Base-by-base conservation (phyloP, 2,888 invertebrate species). In the Prosapia bicincta region DNA sequence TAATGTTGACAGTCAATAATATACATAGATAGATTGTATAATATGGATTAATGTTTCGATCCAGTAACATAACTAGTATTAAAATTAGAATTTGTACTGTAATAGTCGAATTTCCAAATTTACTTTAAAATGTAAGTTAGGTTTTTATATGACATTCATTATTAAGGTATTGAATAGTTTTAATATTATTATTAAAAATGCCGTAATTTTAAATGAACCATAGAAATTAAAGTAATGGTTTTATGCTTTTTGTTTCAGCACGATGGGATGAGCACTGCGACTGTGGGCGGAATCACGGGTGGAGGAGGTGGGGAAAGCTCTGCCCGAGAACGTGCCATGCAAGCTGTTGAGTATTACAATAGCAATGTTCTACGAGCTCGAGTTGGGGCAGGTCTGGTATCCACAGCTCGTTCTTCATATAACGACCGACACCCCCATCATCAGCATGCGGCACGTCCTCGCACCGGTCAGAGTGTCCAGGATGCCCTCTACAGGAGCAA, bases 401-500 rank as follows among this genome's bases (percentile, higher is more conserved):
- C 79, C 38, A 78, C 76, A 30, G 78, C 79, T 32, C 77, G 80
- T 71, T 68, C 74, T 3, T 74, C 74, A 0, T 74, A 74, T 43
- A 74, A 74, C 20, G 74, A 74, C 54, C 69, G 74, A 20, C 74
- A 74, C 69, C 74, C 68, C 54, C 25, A 26, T n/a, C 78, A 67
- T 54, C 80, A 77, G 72, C 78, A 76, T 66, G 30, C 66, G 23
- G 74, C 76, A 30, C 75, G 80, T 66, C 74, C 74, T 5, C 68
- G 79, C 32, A 79, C 79, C 69, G 81, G 81, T 75, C 54, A 54
- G 20, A 78, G 81, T 54, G 81, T 81, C 24, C 83, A 84, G 30
- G 86, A 86, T 25, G 83, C 87, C 75, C 85, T 92, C 77, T 94
- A 95, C 85, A 89, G 95, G 78, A 96, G 95, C 85, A 96, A 95